Percentiles rank a stretch among this genome's conserved stretches.
phyloP scores from a whole-genome alignment of 1,140 invertebrate genomes.

The Oppia nitens region DNA sequence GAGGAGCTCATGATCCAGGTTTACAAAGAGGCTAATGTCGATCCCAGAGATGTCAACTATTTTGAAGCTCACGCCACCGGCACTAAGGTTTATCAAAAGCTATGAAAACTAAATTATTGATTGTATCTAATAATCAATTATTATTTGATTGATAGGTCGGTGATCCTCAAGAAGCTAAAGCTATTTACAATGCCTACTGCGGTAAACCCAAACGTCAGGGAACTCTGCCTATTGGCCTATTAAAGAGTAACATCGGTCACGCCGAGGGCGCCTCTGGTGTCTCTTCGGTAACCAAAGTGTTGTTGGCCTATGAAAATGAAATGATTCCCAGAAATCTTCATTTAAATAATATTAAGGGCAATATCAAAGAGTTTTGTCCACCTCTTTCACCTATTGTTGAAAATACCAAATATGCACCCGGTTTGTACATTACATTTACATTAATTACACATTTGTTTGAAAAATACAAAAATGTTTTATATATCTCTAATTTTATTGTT shows the following conservation, averaged over 20 bases:
- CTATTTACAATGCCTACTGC: too few relatives aligned
- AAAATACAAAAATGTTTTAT: too few relatives aligned
- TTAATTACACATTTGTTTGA: background rate
- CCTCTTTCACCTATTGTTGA: slow-evolving; percentile 44
- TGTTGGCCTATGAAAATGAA: slow-evolving; percentile 73
- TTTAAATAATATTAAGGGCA: slow-evolving; percentile 61
- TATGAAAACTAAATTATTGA: too few relatives aligned
- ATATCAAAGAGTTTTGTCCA: slow-evolving; percentile 67
- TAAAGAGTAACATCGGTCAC: too few relatives aligned
- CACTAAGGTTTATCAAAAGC: too few relatives aligned
- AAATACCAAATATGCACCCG: slow-evolving; percentile 8
- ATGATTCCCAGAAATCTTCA: slow-evolving; percentile 82
- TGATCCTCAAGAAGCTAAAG: slow-evolving; percentile 88
- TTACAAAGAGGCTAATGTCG: slow-evolving; percentile 26
- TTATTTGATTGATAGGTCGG: too few relatives aligned
- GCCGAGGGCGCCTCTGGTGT: slow-evolving; percentile 72
- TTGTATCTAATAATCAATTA: too few relatives aligned
- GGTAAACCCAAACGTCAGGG: too few relatives aligned
- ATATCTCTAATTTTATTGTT: too few relatives aligned
- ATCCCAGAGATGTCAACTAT: slow-evolving; percentile 28
- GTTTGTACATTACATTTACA: slow-evolving; percentile 34
- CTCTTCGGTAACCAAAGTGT: slow-evolving; percentile 65
- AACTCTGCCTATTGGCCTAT: too few relatives aligned
- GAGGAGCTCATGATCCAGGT: slow-evolving; percentile 25
- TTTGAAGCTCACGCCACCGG: too few relatives aligned